Evolutionary conservation across 2,888 invertebrate genomes (phyloP).

Genomic region (Thumatha senex): DNA sequence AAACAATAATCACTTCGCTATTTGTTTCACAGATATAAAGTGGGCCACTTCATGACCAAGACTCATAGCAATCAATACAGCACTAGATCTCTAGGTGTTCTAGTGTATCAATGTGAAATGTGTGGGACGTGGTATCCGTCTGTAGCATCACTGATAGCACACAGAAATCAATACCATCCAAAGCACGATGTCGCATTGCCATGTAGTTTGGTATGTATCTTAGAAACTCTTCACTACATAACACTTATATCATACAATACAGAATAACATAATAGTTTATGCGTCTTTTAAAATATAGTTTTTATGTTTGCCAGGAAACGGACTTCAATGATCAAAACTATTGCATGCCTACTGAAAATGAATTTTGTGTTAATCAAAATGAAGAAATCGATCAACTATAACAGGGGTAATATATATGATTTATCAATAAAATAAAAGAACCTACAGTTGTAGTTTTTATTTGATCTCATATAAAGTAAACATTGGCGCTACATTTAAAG

Average conservation of each 20-base stretch:
- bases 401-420: conserved; percentile 5
- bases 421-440: conserved; percentile 14
- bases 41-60: conserved; percentile 68
- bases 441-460: neutral
- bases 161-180: conserved; percentile 64
- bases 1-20: neutral
- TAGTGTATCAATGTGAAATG: conserved; percentile 74
- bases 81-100: conserved; percentile 39
- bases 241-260: too few relatives aligned
- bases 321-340: conserved; percentile 32
- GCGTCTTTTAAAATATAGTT: neutral
- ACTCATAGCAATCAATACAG: conserved; percentile 43
- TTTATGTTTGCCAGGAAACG: conserved; percentile 23
- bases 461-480: too few relatives aligned
- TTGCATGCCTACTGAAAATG: conserved; percentile 28
- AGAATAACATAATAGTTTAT: too few relatives aligned
- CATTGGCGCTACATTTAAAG: too few relatives aligned
- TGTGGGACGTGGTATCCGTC: conserved; percentile 64
- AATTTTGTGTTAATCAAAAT: conserved; percentile 26
- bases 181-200: conserved; percentile 46
- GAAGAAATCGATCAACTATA: conserved; percentile 16
- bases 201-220: conserved; percentile 41
- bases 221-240: neutral
- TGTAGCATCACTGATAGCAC: conserved; percentile 54
- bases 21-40: conserved; percentile 64